phyloP scores from a whole-genome alignment of 1,140 invertebrate genomes.

The Mylabris phalerata region DNA sequence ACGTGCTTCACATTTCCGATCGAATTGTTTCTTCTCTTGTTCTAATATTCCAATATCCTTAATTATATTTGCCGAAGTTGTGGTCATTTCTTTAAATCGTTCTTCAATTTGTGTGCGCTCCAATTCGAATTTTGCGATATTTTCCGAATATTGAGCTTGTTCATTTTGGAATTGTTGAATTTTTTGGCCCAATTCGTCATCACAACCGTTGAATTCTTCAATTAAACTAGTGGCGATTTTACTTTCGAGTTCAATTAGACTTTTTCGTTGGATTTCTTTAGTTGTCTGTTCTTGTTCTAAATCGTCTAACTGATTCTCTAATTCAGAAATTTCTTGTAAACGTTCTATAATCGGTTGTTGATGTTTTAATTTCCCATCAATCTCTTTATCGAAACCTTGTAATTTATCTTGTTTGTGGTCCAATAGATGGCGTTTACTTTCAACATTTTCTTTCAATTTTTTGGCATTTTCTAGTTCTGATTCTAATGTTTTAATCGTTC shows the following conservation, averaged over 20 bases:
- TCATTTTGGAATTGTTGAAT: constrained; percentile 33
- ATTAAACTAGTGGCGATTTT: constrained; percentile 14
- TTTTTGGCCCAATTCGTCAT: constrained; percentile 48
- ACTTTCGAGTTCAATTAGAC: constrained; percentile 33
- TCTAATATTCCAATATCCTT: constrained; percentile 38
- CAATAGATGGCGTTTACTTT: constrained; percentile 48
- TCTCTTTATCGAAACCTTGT: constrained; percentile 48
- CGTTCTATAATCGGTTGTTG: constrained; percentile 57
- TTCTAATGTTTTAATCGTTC: constrained; percentile 39
- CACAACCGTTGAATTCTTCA: constrained; percentile 55
- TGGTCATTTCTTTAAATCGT: constrained; percentile 20
- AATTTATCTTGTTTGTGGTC: constrained; percentile 55
- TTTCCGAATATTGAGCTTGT: constrained; percentile 24
- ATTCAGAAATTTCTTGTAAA: constrained; percentile 50
- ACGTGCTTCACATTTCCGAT: constrained; percentile 30
- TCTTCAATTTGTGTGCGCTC: constrained; percentile 21
- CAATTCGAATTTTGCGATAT: constrained; percentile 23
- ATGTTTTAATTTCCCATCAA: constrained; percentile 45
- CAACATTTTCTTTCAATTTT: constrained; percentile 51
- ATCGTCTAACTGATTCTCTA: constrained; percentile 50
- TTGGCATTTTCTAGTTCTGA: constrained; percentile 34
- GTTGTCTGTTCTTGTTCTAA: constrained; percentile 51
- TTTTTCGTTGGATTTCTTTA: constrained; percentile 46
- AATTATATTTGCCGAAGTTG: constrained; percentile 31
- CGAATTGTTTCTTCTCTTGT: constrained; percentile 37